These are phyloP conservation scores for Branchellion lobata DNA, from an alignment of 2,888 invertebrate species.

Conservation along the genomic window DNA sequence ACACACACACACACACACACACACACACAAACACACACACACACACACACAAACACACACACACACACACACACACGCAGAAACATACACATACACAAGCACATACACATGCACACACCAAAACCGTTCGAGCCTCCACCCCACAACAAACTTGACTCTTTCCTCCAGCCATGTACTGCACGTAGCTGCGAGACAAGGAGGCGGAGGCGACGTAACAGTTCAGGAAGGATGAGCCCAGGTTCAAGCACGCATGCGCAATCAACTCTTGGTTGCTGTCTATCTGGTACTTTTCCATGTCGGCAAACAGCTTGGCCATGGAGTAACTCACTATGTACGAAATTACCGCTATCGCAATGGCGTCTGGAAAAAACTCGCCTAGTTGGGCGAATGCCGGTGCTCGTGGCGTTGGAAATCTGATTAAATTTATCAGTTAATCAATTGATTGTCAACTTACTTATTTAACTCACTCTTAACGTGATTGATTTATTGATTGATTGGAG, in stretches of 20 bases:
- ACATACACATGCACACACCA: too few relatives aligned
- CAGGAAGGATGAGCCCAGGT: neutral
- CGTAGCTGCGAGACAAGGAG: conserved; percentile 66
- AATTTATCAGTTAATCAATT: neutral
- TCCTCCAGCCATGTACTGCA: conserved; percentile 79
- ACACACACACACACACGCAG: too few relatives aligned
- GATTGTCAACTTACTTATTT: too few relatives aligned
- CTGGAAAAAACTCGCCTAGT: conserved; percentile 70
- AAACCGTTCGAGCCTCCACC: too few relatives aligned
- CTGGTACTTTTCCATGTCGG: conserved; percentile 64
- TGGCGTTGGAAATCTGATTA: conserved; percentile 58
- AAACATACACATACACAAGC: too few relatives aligned
- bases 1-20: too few relatives aligned
- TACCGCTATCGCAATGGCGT: conserved; percentile 63
- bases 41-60: too few relatives aligned
- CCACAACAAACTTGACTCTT: conserved; percentile 77
- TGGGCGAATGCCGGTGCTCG: conserved; percentile 60
- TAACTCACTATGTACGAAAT: conserved; percentile 65
- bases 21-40: too few relatives aligned
- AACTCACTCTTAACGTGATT: neutral
- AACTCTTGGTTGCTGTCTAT: conserved; percentile 63
- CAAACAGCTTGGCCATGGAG: conserved; percentile 65
- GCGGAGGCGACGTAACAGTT: conserved; percentile 65
- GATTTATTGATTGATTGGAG: neutral
- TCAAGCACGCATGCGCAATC: conserved; percentile 54